phyloP scores from a whole-genome alignment of 1,140 invertebrate genomes.

The Pectinophora gossypiella region DNA sequence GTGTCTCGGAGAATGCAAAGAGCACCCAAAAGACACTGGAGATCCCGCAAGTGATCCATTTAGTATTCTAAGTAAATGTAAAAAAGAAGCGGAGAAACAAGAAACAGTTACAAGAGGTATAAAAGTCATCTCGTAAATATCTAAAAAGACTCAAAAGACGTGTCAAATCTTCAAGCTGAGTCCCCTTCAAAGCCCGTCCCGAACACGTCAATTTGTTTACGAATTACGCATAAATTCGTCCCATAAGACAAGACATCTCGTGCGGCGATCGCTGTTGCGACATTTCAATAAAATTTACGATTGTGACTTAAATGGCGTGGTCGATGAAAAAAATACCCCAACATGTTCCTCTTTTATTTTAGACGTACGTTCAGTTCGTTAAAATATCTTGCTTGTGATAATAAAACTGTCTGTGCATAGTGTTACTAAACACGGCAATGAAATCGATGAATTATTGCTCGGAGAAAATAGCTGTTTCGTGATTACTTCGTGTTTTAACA shows the following conservation, averaged over 20 bases:
- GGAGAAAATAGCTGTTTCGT: constrained; percentile 16
- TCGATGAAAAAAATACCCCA: constrained; percentile 59
- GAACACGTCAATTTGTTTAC: constrained; percentile 72
- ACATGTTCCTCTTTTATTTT: constrained; percentile 66
- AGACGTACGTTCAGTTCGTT: constrained; percentile 59
- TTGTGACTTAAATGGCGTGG: constrained; percentile 70
- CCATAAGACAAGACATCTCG: constrained; percentile 67
- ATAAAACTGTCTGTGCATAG: constrained; percentile 56
- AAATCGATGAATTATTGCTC: constrained; percentile 44
- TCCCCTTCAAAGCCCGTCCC: constrained; percentile 51
- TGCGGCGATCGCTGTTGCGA: constrained; percentile 67
- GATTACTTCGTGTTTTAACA: background rate
- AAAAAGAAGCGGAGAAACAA: constrained; percentile 17
- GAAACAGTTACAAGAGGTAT: constrained; percentile 15
- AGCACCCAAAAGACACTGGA: background rate
- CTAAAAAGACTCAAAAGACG: constrained; percentile 56
- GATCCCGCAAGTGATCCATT: background rate
- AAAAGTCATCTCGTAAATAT: constrained; percentile 47
- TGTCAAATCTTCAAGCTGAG: constrained; percentile 60
- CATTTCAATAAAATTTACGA: constrained; percentile 76
- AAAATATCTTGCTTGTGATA: constrained; percentile 65
- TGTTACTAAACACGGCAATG: constrained; percentile 46
- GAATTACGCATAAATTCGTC: constrained; percentile 74
- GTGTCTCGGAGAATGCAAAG: background rate
- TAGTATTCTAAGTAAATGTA: background rate